Evolutionary conservation across 1,140 invertebrate genomes (phyloP), one percentile per base, ranked within the genome.

Genomic region (Teleopsis dalmanni): DNA sequence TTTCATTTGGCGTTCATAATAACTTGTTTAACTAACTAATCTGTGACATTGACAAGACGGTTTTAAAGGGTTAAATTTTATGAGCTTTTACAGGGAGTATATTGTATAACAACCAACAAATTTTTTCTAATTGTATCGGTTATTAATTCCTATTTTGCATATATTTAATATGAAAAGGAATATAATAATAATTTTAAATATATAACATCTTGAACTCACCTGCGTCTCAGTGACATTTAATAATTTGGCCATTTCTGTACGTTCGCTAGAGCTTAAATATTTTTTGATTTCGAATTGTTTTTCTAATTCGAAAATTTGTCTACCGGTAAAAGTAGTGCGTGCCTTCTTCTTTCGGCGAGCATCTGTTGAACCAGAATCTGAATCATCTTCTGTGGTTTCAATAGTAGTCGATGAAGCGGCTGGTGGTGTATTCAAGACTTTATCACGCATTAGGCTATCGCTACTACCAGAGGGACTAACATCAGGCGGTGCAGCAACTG

Each of bases 241-340:
- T 36, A 94, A 73, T 60, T 91, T 90, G 13, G 92, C 91, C 88
- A 95, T 91, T 58, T 95, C 91, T 13, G 90, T 85, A 53, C 93
- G 74, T 71, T 96, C 93, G 40, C 87, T 91, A n/a, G 91, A 94
- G 53, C 89, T 94, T 42, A 96, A 78, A 74, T 96, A 96, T 73
- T 96, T 96, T 76, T 95, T 96, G 46, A 89, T 78, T 73, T 96
- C 93, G 67, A 96, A 96, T 73, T 94, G 85, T 67, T 92, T 90
- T 74, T 96, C 93, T 64, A 96, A 74, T 73, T 95, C 93, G 74
- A 95, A 96, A 65, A 96, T 95, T 76, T 96, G 93, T 41, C 91
- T 71, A 2, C 92, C 93, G 0, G 92, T 95, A 75, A 96, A 96
- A 0, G 92, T 95, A 13, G 93, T 96, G 51, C 93, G 75, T 0